These are phyloP conservation scores for Rhinatrema bivittatum DNA, from an alignment of 2,797 vertebrate species.

Conservation along the genomic window DNA sequence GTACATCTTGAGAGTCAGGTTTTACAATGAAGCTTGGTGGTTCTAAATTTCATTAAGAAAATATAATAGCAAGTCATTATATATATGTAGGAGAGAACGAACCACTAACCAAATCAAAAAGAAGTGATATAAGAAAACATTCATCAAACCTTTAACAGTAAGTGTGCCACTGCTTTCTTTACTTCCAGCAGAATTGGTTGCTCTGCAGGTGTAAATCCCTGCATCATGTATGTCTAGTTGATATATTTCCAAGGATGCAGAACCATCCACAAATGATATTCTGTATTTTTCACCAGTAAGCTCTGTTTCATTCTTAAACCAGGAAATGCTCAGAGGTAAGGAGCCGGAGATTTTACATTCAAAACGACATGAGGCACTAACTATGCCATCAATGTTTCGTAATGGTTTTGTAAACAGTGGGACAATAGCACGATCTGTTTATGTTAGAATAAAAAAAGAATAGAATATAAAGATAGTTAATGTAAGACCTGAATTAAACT, in stretches of 20 bases:
- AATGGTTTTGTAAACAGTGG: constrained; percentile 88
- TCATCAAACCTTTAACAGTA: constrained; percentile 84
- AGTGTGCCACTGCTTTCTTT: constrained; percentile 87
- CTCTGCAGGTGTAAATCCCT: constrained; percentile 86
- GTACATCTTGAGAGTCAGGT: constrained; percentile 77
- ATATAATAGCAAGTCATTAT: constrained; percentile 25
- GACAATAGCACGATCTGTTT: constrained; percentile 88
- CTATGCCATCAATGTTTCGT: constrained; percentile 78
- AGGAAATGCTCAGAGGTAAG: constrained; percentile 84
- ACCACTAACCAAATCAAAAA: constrained; percentile 3
- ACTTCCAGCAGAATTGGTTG: constrained; percentile 85
- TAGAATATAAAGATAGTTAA: neutral
- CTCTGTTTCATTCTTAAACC: constrained; percentile 90
- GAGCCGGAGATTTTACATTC: constrained; percentile 93
- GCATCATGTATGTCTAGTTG: constrained; percentile 73
- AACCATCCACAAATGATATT: constrained; percentile 78
- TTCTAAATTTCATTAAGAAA: constrained; percentile 61
- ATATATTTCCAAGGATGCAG: constrained; percentile 73
- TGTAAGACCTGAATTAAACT: neutral
- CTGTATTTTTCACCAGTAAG: constrained; percentile 71
- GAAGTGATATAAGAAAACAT: constrained; percentile 12
- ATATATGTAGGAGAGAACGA: neutral
- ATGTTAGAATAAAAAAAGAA: constrained; percentile 42
- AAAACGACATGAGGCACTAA: constrained; percentile 63
- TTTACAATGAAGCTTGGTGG: constrained; percentile 79